These are phyloP conservation scores for Orthosia gothica DNA, from an alignment of 2,888 invertebrate genomes.

Conservation along the genomic window DNA sequence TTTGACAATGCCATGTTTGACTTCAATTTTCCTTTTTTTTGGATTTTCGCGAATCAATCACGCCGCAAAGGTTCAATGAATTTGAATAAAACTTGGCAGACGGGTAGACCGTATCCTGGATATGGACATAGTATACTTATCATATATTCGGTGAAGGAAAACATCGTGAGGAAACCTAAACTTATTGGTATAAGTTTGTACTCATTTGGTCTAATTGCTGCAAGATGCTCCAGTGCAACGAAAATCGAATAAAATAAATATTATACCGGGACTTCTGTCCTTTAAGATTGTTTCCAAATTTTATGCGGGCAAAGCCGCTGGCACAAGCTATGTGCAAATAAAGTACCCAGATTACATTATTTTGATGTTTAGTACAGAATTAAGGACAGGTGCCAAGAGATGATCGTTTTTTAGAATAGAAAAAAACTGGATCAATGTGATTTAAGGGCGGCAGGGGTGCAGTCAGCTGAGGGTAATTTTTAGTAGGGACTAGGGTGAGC, in stretches of 20 bases:
- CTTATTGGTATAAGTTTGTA: no score
- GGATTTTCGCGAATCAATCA: not conserved
- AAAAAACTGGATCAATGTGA: conserved; percentile 39
- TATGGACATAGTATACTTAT: no score
- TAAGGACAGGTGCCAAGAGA: conserved; percentile 29
- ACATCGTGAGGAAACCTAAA: no score
- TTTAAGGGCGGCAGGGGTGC: conserved; percentile 7
- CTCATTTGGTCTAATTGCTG: no score
- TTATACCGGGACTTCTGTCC: no score
- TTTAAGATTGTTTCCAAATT: no score
- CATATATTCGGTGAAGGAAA: no score
- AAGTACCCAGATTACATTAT: not conserved
- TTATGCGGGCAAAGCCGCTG: not conserved
- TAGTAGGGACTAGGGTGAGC: conserved; percentile 7
- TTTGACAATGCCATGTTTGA: not conserved
- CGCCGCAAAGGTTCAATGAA: not conserved
- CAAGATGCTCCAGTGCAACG: no score
- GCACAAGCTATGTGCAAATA: not conserved
- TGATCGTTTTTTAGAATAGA: not conserved
- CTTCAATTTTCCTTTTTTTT: no score
- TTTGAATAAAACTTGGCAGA: not conserved
- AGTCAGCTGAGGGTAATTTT: conserved; percentile 12
- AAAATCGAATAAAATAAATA: no score
- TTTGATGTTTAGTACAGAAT: conserved; percentile 2
- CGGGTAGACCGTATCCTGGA: not conserved